Conservation (phyloP, 2,797 vertebrate genomes). For the Cyclopterus lumpus region DNA sequence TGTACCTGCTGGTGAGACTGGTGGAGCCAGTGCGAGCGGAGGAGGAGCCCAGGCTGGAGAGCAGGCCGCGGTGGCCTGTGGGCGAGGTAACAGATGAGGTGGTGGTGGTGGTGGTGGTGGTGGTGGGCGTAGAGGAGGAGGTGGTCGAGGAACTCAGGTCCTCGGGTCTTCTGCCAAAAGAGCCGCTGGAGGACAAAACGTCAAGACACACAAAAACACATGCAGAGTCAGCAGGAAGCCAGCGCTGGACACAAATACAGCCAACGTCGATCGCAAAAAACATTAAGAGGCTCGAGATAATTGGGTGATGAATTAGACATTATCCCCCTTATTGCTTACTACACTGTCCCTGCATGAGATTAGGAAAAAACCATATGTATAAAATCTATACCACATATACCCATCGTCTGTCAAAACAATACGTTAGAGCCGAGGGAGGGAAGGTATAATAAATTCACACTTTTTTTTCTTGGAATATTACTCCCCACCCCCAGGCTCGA, state of each 20-base stretch:
- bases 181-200: slow-evolving; percentile 82
- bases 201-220: background rate
- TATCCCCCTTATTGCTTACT: too few relatives aligned
- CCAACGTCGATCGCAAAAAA: background rate
- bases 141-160: slow-evolving; percentile 91
- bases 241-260: background rate
- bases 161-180: slow-evolving; percentile 95
- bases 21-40: slow-evolving; percentile 88
- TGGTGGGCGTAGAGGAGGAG: slow-evolving; percentile 85
- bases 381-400: too few relatives aligned
- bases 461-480: background rate
- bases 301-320: background rate
- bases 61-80: slow-evolving; percentile 90
- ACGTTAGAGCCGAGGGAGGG: background rate
- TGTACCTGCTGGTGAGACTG: slow-evolving; percentile 93
- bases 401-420: background rate
- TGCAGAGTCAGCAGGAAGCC: background rate
- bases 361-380: background rate
- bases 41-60: slow-evolving; percentile 88
- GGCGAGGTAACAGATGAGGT: slow-evolving; percentile 96
- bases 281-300: background rate
- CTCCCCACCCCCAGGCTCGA: background rate
- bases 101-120: slow-evolving; percentile 83
- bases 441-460: too few relatives aligned
- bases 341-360: background rate